A percentile compares a stretch with the other conserved stretches of the same genome.
These are phyloP conservation scores for Malurus splendens DNA, from an alignment of 2,797 vertebrate genomes.

Conservation along the genomic window DNA sequence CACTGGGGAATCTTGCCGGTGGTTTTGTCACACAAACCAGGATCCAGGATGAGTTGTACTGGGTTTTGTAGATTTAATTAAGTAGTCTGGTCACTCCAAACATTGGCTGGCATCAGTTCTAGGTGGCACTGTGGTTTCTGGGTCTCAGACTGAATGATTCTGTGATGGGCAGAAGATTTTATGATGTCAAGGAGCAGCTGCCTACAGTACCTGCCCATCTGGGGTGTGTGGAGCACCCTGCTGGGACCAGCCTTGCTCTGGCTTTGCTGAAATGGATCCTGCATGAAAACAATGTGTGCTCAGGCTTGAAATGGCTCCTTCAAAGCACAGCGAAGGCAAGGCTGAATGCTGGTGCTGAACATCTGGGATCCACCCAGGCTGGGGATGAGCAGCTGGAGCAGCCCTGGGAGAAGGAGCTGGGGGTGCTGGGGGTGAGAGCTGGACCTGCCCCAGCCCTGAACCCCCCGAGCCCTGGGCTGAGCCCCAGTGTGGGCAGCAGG, in stretches of 20 bases:
- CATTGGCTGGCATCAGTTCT: neutral
- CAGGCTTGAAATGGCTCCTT: too few species aligned
- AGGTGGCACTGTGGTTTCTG: neutral
- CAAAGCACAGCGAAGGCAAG: neutral
- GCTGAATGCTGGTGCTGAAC: neutral
- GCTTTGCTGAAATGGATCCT: neutral
- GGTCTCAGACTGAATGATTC: neutral
- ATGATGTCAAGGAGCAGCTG: neutral
- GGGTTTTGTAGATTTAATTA: neutral
- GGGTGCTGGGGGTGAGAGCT: neutral
- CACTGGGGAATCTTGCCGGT: neutral
- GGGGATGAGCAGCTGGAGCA: neutral
- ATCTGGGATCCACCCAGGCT: neutral
- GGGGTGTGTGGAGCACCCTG: fast-evolving
- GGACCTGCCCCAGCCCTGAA: neutral
- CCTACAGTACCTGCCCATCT: fast-evolving
- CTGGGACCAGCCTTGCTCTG: neutral
- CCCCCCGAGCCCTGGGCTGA: neutral
- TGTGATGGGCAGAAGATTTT: neutral
- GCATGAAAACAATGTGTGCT: too few species aligned
- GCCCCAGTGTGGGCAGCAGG: neutral
- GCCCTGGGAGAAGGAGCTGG: neutral
- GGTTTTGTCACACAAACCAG: neutral
- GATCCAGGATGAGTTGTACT: neutral
- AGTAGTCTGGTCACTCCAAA: neutral